Conservation (phyloP, 2,113 vertebrate genomes). For the Chlorodrepanis virens region DNA sequence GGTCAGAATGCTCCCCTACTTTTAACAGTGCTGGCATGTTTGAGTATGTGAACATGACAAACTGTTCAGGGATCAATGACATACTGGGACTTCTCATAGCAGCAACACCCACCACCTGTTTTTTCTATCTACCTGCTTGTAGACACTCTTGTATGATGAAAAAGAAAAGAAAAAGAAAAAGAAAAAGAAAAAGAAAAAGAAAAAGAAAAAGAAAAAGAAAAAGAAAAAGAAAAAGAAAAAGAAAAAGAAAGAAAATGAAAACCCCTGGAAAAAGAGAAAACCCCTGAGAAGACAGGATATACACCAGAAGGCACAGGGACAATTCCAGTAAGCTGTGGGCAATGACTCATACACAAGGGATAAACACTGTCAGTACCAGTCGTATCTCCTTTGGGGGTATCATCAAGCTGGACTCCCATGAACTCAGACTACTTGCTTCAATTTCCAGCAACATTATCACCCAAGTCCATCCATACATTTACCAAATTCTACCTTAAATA, state of each 20-base stretch:
- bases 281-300: background rate
- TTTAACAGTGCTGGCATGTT: background rate
- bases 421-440: background rate
- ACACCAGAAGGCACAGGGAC: background rate
- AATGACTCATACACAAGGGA: background rate
- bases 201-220: background rate
- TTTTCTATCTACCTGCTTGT: background rate
- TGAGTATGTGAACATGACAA: background rate
- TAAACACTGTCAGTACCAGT: background rate
- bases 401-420: background rate
- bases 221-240: too few species aligned
- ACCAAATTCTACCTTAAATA: background rate
- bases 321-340: background rate
- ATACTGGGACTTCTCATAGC: background rate
- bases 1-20: background rate
- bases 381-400: background rate
- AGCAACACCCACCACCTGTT: background rate
- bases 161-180: fast-evolving
- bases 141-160: background rate
- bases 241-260: fast-evolving
- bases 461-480: background rate
- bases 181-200: fast-evolving
- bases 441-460: background rate
- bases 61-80: background rate
- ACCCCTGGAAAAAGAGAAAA: background rate